A percentile compares a stretch with the other conserved stretches of the same genome.
These are phyloP conservation scores for Dryomyza anilis DNA, from an alignment of 2,888 invertebrate species.

Conservation along the genomic window DNA sequence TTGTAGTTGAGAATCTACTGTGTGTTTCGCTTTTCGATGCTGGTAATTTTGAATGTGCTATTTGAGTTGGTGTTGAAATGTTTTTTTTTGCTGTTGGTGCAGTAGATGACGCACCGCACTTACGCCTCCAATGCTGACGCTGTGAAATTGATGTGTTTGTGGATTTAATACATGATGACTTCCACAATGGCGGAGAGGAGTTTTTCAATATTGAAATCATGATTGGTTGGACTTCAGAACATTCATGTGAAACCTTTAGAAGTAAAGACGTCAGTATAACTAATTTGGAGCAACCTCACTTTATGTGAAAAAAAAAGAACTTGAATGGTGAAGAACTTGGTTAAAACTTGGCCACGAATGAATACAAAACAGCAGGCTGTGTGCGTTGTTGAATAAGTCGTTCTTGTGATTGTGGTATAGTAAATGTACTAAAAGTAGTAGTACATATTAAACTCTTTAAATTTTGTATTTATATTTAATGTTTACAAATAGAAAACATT, in stretches of 20 bases:
- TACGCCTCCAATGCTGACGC: slow-evolving; percentile 5
- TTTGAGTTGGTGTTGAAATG: neutral
- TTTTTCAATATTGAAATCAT: neutral
- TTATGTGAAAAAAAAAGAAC: neutral
- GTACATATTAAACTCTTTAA: too few species aligned
- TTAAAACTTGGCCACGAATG: neutral
- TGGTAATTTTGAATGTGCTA: neutral
- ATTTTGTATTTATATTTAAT: too few species aligned
- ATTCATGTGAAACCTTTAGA: too few species aligned
- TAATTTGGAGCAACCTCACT: too few species aligned
- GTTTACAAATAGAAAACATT: too few species aligned
- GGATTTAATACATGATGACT: neutral
- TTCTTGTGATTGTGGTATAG: too few species aligned
- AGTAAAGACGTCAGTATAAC: too few species aligned
- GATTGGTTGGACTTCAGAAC: neutral
- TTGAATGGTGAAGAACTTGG: neutral
- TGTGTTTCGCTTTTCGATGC: neutral
- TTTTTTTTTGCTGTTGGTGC: neutral
- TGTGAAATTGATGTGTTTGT: slow-evolving; percentile 1
- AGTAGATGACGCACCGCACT: slow-evolving; percentile 7
- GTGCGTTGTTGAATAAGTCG: too few species aligned
- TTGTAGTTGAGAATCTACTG: slow-evolving; percentile 2
- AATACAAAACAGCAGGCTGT: neutral
- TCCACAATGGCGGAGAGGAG: neutral
- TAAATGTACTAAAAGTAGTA: too few species aligned